Base-by-base conservation (phyloP, 2,797 vertebrate species). In the Hozukius guyotensis region DNA sequence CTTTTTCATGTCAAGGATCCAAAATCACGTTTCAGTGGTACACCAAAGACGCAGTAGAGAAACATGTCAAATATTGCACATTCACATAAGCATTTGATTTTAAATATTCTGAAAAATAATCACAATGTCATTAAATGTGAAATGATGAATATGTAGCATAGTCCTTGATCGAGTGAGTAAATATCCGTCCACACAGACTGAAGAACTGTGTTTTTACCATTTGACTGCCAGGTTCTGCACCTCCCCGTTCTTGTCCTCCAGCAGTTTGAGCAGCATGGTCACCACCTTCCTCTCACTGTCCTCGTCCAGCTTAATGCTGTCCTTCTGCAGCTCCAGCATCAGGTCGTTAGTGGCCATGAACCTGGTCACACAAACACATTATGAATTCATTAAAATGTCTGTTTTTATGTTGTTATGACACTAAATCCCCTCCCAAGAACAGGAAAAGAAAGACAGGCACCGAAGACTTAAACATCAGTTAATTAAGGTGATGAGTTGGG, bases 341-440 rank as follows among this genome's bases (percentile, higher is more conserved):
- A 99, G 94, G 92, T 99, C 98, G 0, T 98, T 99, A 34, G 98
- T 99, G 75, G 98, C 98, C 98, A 99, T 99, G 89, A 99, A 99
- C 91, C 98, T 99, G 82, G 9, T 52, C 3, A 4, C 38, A 72
- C 20, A 78, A 32, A 72, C n/a, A 78, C 22, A 57, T 42, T 11
- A 38, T 16, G 1, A 60, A 13, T 18, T n/a, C 10, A 5, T 38
- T 31, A 6, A 31, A 46, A 55, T 7, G 31, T 25, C 9, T 53
- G 20, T 31, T 31, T 67, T 31, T 1, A 16, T 68, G 18, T n/a
- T 22, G 11, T 22, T 67, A 5, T 13, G 16, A 66, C 9, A n/a
- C 16, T 49, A 49, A 49, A 18, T 20, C 18, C 46, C 38, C 38
- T 42, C 8, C 53, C 22, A 14, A 56, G 53, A 56, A 8, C 53